Conservation (phyloP, 2,113 vertebrate genomes). For the Todiramphus saurophagus region DNA sequence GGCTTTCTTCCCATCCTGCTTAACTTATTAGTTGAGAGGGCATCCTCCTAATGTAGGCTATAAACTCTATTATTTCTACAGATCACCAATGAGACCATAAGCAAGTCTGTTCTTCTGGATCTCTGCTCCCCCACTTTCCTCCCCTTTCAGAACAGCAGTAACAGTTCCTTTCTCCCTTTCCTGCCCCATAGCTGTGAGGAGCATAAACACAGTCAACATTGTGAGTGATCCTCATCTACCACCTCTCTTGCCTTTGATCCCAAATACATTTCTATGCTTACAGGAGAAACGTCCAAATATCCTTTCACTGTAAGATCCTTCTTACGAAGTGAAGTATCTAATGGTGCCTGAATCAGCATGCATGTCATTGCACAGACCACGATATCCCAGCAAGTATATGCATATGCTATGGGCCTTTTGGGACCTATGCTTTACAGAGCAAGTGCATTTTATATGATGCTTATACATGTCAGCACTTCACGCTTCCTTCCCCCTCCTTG, state of each 20-base stretch:
- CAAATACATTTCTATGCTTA: background rate
- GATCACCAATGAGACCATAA: fast-evolving
- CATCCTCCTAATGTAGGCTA: background rate
- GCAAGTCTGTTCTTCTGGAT: background rate
- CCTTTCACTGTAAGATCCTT: background rate
- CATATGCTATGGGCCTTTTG: background rate
- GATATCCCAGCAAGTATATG: background rate
- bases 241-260: background rate
- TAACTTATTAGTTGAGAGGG: background rate
- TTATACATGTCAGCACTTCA: background rate
- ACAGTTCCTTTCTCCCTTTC: background rate
- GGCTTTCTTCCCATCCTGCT: background rate
- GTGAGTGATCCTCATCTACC: background rate
- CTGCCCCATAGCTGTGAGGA: background rate
- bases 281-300: background rate
- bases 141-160: background rate
- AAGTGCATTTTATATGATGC: background rate
- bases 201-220: background rate
- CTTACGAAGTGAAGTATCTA: background rate
- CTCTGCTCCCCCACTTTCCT: background rate
- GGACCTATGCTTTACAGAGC: background rate
- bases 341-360: background rate
- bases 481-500: background rate
- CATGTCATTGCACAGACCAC: background rate
- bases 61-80: background rate